Base-by-base conservation (phyloP, 2,113 vertebrate genomes). In the Todiramphus chloris region DNA sequence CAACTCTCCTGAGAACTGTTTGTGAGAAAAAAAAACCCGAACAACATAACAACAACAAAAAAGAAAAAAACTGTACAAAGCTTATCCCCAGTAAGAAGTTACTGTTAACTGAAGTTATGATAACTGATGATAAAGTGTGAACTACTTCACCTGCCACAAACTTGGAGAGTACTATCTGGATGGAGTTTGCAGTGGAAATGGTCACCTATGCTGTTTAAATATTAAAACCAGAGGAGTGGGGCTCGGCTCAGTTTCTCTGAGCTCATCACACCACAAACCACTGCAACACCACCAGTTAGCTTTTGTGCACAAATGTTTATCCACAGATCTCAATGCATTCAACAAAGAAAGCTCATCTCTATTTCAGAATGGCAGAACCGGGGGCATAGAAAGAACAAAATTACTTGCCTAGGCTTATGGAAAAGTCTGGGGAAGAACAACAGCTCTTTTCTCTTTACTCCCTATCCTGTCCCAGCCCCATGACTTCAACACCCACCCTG, bases 191-290 rank as follows among this genome's bases (percentile, higher is more conserved):
- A 96, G 85, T 67, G 62, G 73, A 75, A 94, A 89, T 68, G 0
- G 0, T 41, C 75, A 70, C 44, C 35, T 64, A 24, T 62, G 5
- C 28, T 89, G 62, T 87, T 93, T 85, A 94, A 93, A 91, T 91
- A 94, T 95, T 96, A 90, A 96, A 94, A 48, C 2, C 53, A 74
- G 64, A 79, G 44, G 59, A 75, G 62, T 67, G 68, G 43, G 73
- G 51, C 39, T 87, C 27, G 1, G 41, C 81, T 73, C 43, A 16
- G n/a, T 76, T 73, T 77, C 63, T 35, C 73, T 17, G 48, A 87
- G 75, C 56, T 92, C 59, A 66, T 50, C 44, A 59, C 37, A 85
- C 46, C 69, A 76, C 91, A 96, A 89, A 81, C 78, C 82, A 86
- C 16, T 2, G 83, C 68, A 82, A 2, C 73, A 81, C 59, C 70